Conservation (phyloP, 2,888 invertebrate genomes). For the Clepsis dumicolana region DNA sequence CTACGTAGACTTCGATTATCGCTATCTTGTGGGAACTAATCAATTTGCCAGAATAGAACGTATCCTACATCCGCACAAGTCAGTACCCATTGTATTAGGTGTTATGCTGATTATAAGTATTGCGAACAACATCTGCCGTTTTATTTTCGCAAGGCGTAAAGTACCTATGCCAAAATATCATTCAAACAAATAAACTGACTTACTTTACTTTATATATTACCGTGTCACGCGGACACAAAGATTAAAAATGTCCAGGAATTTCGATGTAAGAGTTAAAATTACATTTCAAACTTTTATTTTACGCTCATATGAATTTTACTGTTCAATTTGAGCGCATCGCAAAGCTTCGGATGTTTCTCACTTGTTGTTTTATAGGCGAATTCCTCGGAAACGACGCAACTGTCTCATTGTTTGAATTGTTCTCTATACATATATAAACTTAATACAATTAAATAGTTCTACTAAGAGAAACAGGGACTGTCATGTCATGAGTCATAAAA, state of each 20-base stretch:
- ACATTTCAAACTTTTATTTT: constrained; percentile 20
- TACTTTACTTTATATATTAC: no score
- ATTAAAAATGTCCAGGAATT: background rate
- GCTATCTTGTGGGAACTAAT: no score
- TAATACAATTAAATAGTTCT: background rate
- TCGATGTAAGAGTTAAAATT: background rate
- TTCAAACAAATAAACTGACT: no score
- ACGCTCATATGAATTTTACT: constrained; percentile 23
- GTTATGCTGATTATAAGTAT: no score
- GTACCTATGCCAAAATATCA: no score
- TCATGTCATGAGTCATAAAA: no score
- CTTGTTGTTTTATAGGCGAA: constrained; percentile 14
- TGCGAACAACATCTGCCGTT: no score
- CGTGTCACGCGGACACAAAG: background rate
- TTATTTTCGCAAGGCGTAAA: no score
- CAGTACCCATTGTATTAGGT: no score
- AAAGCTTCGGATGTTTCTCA: constrained; percentile 11
- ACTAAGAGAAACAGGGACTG: background rate
- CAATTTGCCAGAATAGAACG: no score
- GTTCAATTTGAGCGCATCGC: constrained; percentile 7
- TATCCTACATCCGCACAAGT: no score
- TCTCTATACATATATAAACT: background rate
- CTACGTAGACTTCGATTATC: no score
- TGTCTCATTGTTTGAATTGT: background rate
- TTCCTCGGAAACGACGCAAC: background rate